phyloP scores from a whole-genome alignment of 2,888 invertebrate genomes.

The Scaptomyza caliginosa region DNA sequence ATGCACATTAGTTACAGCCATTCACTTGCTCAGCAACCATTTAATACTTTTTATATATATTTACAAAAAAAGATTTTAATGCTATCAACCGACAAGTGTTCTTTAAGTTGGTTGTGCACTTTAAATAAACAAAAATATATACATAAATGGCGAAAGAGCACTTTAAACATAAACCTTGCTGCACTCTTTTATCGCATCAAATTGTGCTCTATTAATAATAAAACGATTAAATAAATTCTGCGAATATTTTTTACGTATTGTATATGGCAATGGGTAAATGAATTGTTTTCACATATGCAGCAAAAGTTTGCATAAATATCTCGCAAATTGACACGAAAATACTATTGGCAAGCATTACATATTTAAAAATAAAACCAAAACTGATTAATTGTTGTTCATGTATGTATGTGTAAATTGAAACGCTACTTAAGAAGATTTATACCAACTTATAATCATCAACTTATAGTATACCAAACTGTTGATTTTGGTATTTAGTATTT shows the following conservation, averaged over 20 bases:
- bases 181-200: conserved; percentile 40
- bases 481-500: conserved; percentile 18
- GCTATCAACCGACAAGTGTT: too few relatives aligned
- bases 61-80: too few relatives aligned
- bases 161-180: conserved; percentile 2
- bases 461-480: conserved; percentile 27
- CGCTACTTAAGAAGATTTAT: conserved; percentile 36
- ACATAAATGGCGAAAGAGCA: conserved; percentile 6
- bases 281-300: conserved; percentile 41
- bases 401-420: conserved; percentile 37
- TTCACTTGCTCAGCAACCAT: conserved; percentile 3
- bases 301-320: conserved; percentile 16
- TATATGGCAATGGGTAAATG: conserved; percentile 32
- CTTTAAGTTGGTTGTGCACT: too few relatives aligned
- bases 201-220: conserved; percentile 46
- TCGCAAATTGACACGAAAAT: conserved; percentile 16
- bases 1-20: conserved; percentile 11
- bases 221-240: conserved; percentile 42
- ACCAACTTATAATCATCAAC: conserved; percentile 16
- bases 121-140: background rate
- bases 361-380: conserved; percentile 14
- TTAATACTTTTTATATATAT: background rate
- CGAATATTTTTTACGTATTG: conserved; percentile 21
- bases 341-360: conserved; percentile 1
- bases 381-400: conserved; percentile 48